Base-by-base conservation (phyloP, 2,797 vertebrate genomes). In the Chelmon rostratus region DNA sequence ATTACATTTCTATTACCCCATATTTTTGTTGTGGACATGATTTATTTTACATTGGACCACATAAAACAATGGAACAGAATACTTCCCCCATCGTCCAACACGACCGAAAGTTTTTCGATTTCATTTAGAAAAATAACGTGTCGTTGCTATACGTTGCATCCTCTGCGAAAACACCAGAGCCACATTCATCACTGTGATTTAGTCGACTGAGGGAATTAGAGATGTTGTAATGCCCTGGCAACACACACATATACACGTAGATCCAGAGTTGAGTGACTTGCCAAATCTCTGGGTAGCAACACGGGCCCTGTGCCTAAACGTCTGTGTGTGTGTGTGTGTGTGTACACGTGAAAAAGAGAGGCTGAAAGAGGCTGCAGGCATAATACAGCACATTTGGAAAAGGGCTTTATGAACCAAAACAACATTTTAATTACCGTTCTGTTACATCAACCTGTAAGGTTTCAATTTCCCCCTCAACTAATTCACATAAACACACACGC, bases 141-240 rank as follows among this genome's bases (percentile, higher is more conserved):
- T 58, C 65, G 18, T 46, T 75, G 33, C 16, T 31, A 6, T 42
- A 12, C 10, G 0, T 40, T 69, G 18, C 5, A 66, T 69, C 40
- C 38, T 54, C 28, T 7, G n/a, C 42, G 59, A 74, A 59, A 71
- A 66, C 37, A 77, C 13, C 18, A 31, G 25, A 68, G 74, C 73
- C 77, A 49, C 72, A 68, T 77, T 75, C 33, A 76, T 79, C 67
- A 63, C 65, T 47, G 72, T 67, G 75, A 86, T 86, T 71, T 80
- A 71, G 71, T 87, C 86, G 85, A 75, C 82, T 76, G 88, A 82
- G 73, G 78, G 74, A 73, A 76, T 83, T 83, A 74, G 42, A 76
- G 78, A 93, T 93, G 91, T 76, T 92, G 93, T 91, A 94, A 94
- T 85, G 85, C 78, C 76, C 81, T 87, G 84, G 86, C 84, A 92